These are phyloP conservation scores for Trinorchestia longiramus DNA, from an alignment of 1,140 invertebrate genomes.

Conservation along the genomic window DNA sequence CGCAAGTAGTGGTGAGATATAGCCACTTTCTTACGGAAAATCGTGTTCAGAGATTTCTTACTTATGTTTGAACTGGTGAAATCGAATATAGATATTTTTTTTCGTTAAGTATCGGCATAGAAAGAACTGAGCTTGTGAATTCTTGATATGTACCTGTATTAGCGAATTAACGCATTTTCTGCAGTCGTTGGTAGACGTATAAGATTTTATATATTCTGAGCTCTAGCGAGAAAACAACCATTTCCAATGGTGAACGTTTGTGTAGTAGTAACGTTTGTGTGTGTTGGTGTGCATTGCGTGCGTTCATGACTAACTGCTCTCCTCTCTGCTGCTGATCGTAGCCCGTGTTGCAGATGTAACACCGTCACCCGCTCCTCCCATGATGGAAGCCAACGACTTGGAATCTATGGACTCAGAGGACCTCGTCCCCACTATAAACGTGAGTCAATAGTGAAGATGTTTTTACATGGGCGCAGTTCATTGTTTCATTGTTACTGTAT, in stretches of 20 bases:
- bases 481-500: too few species aligned
- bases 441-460: slow-evolving; percentile 43
- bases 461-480: too few species aligned
- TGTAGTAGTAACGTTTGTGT: background rate
- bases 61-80: too few species aligned
- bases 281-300: background rate
- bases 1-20: too few species aligned
- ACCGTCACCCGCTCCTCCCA: slow-evolving; percentile 51
- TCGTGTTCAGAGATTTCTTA: too few species aligned
- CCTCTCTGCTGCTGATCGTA: slow-evolving; percentile 39
- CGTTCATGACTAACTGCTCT: background rate
- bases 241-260: background rate
- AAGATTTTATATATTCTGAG: background rate
- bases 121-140: too few species aligned
- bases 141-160: too few species aligned
- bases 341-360: slow-evolving; percentile 55
- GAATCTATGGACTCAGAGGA: slow-evolving; percentile 67
- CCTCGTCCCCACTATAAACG: slow-evolving; percentile 65
- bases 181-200: background rate
- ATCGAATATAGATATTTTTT: too few species aligned
- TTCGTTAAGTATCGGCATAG: too few species aligned
- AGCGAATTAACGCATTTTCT: too few species aligned
- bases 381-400: slow-evolving; percentile 60
- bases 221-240: background rate
- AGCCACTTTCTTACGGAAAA: too few species aligned